These are phyloP conservation scores for Lycorma delicatula DNA, from an alignment of 1,140 invertebrate species.

Conservation along the genomic window DNA sequence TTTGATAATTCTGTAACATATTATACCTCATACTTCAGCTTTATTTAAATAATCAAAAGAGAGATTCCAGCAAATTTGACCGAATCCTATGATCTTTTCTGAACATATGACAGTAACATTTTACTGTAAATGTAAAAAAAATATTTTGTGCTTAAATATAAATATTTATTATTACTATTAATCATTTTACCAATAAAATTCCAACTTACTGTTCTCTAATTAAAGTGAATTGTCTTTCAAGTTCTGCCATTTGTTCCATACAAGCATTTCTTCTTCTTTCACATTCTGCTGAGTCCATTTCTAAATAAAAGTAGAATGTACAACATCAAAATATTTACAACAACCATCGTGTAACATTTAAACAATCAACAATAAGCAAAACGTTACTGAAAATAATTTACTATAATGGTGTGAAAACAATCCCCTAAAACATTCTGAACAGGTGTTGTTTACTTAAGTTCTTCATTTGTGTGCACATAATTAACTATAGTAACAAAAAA, in stretches of 20 bases:
- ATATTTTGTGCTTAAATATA: no score
- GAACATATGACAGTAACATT: slow-evolving; percentile 34
- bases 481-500: no score
- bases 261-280: slow-evolving; percentile 73
- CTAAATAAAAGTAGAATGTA: slow-evolving; percentile 42
- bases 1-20: no score
- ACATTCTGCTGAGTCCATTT: slow-evolving; percentile 90
- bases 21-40: slow-evolving; percentile 77
- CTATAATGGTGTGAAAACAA: no score
- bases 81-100: slow-evolving; percentile 90
- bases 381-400: no score
- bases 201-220: slow-evolving; percentile 75
- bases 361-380: no score
- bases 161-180: background rate
- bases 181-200: background rate
- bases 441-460: no score
- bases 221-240: slow-evolving; percentile 81
- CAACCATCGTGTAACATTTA: no score
- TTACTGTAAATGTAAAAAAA: no score
- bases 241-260: slow-evolving; percentile 73
- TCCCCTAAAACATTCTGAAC: no score
- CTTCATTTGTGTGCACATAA: no score
- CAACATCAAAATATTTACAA: no score
- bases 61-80: slow-evolving; percentile 69
- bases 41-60: slow-evolving; percentile 78